Percentiles rank a stretch among this genome's conserved stretches.
phyloP scores from a whole-genome alignment of 2,888 invertebrate species.

The Cosmia pyralina region DNA sequence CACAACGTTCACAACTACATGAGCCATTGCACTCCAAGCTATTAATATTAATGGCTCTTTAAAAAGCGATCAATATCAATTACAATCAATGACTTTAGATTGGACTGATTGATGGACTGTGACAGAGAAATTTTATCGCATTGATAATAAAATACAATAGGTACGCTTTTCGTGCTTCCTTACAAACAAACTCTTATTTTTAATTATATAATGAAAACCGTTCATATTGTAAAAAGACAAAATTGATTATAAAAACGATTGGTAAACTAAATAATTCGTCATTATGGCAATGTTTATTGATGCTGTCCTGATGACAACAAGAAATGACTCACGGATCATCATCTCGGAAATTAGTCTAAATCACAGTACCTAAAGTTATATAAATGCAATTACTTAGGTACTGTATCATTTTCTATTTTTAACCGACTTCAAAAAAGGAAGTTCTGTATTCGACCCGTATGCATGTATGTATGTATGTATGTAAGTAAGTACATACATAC shows the following conservation, averaged over 20 bases:
- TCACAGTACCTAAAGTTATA: no score
- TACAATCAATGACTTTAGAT: conserved; percentile 20
- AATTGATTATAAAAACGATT: not conserved
- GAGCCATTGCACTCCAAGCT: not conserved
- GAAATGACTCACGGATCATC: not conserved
- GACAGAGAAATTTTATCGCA: conserved; percentile 11
- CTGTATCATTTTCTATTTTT: no score
- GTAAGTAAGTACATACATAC: no score
- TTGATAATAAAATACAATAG: conserved; percentile 12
- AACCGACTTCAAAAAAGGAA: no score
- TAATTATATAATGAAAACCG: no score
- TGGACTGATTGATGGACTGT: conserved; percentile 16
- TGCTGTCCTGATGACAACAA: not conserved
- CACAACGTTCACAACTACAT: not conserved
- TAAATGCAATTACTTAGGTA: no score
- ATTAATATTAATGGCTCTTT: not conserved
- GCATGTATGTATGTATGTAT: no score
- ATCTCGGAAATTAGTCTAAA: not conserved
- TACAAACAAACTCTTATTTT: no score
- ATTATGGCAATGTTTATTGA: not conserved
- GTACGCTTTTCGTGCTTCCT: not conserved
- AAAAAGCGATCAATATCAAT: conserved; percentile 25
- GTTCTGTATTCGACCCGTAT: no score
- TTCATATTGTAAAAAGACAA: not conserved
- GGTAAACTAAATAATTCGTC: not conserved